phyloP scores from a whole-genome alignment of 2,113 vertebrate genomes.

The Struthio camelus region DNA sequence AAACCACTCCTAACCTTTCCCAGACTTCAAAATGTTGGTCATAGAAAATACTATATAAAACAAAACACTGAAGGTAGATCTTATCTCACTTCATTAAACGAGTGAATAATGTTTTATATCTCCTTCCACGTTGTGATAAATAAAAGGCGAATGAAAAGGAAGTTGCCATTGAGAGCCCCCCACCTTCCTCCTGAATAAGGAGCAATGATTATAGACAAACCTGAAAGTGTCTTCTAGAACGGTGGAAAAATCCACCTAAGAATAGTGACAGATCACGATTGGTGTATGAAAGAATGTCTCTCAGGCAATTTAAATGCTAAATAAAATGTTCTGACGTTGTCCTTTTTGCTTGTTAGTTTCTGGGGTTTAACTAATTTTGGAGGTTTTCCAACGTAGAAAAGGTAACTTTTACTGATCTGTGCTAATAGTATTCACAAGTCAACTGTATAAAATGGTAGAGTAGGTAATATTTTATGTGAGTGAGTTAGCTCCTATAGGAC shows the following conservation, averaged over 20 bases:
- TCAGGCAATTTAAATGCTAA: background rate
- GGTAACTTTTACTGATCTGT: background rate
- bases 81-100: background rate
- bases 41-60: background rate
- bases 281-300: background rate
- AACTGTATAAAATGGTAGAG: background rate
- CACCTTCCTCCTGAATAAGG: background rate
- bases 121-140: background rate
- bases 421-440: background rate
- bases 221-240: background rate
- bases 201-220: background rate
- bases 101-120: background rate
- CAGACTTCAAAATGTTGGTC: background rate
- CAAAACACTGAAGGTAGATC: background rate
- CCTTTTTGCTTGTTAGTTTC: background rate
- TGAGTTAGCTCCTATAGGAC: background rate
- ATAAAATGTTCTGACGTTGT: background rate
- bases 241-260: background rate
- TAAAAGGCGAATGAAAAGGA: background rate
- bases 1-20: accelerated
- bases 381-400: background rate
- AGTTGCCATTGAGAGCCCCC: background rate
- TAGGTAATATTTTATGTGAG: background rate
- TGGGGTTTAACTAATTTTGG: background rate
- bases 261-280: background rate